Conservation (phyloP, 1,140 invertebrate genomes). For the Lepidotrigona ventralis region DNA sequence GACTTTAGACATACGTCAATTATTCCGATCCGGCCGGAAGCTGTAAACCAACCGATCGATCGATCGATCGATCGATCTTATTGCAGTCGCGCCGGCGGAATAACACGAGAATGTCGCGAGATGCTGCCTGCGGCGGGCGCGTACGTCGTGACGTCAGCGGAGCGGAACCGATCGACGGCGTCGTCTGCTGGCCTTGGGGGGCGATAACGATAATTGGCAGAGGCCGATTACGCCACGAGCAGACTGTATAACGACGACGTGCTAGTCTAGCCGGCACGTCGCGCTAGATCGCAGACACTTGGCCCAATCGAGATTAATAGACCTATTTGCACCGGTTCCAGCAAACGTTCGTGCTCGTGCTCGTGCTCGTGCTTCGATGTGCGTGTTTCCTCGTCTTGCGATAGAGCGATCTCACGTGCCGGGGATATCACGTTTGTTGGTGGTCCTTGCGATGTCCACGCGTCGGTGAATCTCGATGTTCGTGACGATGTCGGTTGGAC, state of each 20-base stretch:
- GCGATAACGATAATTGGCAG: conserved; percentile 62
- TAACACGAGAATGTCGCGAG: background rate
- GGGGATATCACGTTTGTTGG: background rate
- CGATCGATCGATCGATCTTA: too few species aligned
- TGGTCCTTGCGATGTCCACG: background rate
- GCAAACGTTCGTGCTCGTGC: background rate
- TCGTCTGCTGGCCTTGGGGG: conserved; percentile 48
- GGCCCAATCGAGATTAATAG: conserved; percentile 44
- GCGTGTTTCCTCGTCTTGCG: background rate
- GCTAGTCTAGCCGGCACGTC: conserved; percentile 32
- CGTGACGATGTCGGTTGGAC: background rate
- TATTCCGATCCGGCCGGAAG: too few species aligned
- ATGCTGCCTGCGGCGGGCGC: background rate
- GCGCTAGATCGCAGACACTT: conserved; percentile 31
- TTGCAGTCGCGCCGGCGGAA: too few species aligned
- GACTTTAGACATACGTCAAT: too few species aligned
- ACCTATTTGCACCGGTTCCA: conserved; percentile 5
- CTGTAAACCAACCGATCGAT: too few species aligned
- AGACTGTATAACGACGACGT: background rate
- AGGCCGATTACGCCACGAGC: conserved; percentile 35
- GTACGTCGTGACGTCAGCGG: background rate
- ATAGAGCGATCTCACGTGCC: background rate
- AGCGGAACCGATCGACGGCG: conserved; percentile 44
- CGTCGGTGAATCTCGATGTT: background rate
- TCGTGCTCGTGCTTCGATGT: too few species aligned